These are phyloP conservation scores for Zaprionus nigranus DNA, from an alignment of 1,140 invertebrate genomes.

Conservation along the genomic window DNA sequence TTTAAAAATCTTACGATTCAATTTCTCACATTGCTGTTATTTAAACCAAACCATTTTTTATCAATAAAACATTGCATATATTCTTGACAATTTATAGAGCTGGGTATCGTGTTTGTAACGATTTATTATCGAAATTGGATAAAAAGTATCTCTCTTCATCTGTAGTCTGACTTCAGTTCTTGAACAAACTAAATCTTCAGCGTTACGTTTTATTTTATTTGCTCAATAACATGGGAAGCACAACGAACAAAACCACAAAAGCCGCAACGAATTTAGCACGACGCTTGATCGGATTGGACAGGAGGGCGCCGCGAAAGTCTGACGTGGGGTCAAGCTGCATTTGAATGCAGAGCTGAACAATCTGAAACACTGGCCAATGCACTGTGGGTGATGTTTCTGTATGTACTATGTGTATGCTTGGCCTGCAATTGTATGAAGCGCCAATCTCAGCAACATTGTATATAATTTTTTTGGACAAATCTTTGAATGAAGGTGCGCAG, in stretches of 20 bases:
- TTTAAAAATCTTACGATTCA: too few relatives aligned
- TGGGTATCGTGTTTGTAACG: too few relatives aligned
- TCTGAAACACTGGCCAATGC: constrained; percentile 32
- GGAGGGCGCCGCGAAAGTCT: not conserved
- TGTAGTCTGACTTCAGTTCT: not conserved
- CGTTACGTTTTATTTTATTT: constrained; percentile 59
- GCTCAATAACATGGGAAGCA: constrained; percentile 54
- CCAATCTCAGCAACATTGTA: too few relatives aligned
- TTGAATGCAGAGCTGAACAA: constrained; percentile 56
- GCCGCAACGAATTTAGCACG: constrained; percentile 77
- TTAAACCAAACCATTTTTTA: too few relatives aligned
- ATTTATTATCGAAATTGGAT: not conserved
- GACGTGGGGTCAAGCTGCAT: constrained; percentile 53
- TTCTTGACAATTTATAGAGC: too few relatives aligned
- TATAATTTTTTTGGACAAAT: too few relatives aligned
- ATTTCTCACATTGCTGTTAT: too few relatives aligned
- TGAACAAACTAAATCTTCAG: constrained; percentile 66
- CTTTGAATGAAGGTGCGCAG: too few relatives aligned
- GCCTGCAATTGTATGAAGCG: too few relatives aligned
- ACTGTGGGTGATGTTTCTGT: too few relatives aligned
- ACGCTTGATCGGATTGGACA: constrained; percentile 66
- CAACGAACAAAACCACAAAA: constrained; percentile 70
- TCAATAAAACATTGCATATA: too few relatives aligned
- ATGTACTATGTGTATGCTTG: too few relatives aligned
- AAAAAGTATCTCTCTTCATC: not conserved